phyloP scores from a whole-genome alignment of 1,140 invertebrate species.

The Musca domestica region DNA sequence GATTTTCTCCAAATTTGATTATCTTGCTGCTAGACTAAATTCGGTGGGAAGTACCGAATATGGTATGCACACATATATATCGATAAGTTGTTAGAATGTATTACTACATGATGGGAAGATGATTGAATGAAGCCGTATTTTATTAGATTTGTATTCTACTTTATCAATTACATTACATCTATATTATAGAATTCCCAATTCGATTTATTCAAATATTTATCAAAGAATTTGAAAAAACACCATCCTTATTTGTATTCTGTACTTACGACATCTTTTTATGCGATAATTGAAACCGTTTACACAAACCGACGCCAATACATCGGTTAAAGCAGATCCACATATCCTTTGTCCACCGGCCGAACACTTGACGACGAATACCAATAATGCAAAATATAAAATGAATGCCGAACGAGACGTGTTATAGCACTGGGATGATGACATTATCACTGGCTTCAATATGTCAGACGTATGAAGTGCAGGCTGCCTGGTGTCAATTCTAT shows the following conservation, averaged over 20 bases:
- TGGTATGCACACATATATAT: too few relatives aligned
- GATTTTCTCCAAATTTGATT: too few relatives aligned
- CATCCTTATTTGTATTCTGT: neutral
- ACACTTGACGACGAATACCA: slow-evolving; percentile 1
- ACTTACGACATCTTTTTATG: slow-evolving; percentile 19
- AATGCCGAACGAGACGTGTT: neutral
- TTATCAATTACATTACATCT: too few relatives aligned
- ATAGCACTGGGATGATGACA: slow-evolving; percentile 11
- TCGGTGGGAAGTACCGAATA: too few relatives aligned
- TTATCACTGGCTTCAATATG: slow-evolving; percentile 7
- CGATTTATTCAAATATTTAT: too few relatives aligned
- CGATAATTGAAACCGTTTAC: slow-evolving; percentile 24
- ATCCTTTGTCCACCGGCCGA: neutral
- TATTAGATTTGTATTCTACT: too few relatives aligned
- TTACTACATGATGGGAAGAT: too few relatives aligned
- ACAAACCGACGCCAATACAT: slow-evolving; percentile 5
- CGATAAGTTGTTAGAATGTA: too few relatives aligned
- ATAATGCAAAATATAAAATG: slow-evolving; percentile 5
- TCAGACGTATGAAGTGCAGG: slow-evolving; percentile 12
- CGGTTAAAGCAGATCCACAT: slow-evolving; percentile 3
- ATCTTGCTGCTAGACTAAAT: too few relatives aligned
- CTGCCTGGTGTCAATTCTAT: neutral
- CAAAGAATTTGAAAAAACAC: too few relatives aligned
- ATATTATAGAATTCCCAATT: too few relatives aligned
- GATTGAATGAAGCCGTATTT: too few relatives aligned